These are phyloP conservation scores for Channa argus DNA, from an alignment of 2,113 vertebrate species.

Conservation along the genomic window DNA sequence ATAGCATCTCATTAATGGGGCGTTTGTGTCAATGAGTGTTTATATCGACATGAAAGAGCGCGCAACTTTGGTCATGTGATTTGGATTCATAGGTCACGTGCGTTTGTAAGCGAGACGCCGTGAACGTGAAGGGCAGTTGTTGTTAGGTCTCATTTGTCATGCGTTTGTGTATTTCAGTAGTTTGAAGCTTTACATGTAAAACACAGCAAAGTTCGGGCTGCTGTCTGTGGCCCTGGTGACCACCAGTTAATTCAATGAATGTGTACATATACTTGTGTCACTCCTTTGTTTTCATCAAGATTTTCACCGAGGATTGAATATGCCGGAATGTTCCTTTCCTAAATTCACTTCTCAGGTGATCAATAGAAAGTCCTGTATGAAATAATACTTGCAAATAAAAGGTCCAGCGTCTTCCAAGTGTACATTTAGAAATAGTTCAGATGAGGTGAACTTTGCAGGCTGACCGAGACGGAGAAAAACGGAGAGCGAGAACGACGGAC, in stretches of 20 bases:
- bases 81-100: not conserved
- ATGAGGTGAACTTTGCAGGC: conserved; percentile 38
- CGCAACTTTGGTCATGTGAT: conserved; percentile 14
- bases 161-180: conserved; percentile 9
- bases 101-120: conserved; percentile 2
- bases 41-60: conserved; percentile 32
- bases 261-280: conserved; percentile 33
- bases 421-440: conserved; percentile 5
- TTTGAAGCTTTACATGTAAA: conserved; percentile 20
- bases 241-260: conserved; percentile 37
- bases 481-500: conserved; percentile 41
- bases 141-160: conserved; percentile 1
- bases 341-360: not conserved
- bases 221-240: conserved; percentile 36
- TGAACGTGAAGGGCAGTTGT: not conserved
- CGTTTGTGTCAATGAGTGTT: conserved; percentile 54
- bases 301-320: not conserved
- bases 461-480: conserved; percentile 22
- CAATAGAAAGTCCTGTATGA: not conserved
- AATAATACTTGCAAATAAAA: conserved; percentile 1
- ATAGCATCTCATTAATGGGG: conserved; percentile 57
- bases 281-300: conserved; percentile 23
- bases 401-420: not conserved
- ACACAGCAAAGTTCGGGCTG: not conserved
- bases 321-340: not conserved